These are phyloP conservation scores for Euclidia mi DNA, from an alignment of 2,888 invertebrate genomes.

Conservation along the genomic window DNA sequence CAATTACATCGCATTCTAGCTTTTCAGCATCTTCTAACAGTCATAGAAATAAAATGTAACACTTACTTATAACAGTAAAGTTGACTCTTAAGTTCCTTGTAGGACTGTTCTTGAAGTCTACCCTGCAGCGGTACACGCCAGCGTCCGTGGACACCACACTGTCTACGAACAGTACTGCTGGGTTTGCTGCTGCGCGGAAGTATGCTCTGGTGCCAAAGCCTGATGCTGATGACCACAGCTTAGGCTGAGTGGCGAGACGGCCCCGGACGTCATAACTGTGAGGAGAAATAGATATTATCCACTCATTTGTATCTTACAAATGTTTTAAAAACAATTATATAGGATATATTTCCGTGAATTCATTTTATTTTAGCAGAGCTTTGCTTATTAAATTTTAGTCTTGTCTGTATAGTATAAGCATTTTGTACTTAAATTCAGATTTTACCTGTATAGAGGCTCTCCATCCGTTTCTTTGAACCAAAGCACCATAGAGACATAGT, in stretches of 20 bases:
- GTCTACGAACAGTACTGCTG: conserved; percentile 94
- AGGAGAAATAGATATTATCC: conserved; percentile 3
- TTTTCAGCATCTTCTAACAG: too few relatives aligned
- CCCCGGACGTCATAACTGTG: conserved; percentile 94
- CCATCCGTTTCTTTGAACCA: too few relatives aligned
- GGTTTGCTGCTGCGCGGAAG: conserved; percentile 93
- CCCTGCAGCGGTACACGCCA: conserved; percentile 96
- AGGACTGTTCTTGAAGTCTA: conserved; percentile 97
- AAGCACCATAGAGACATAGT: too few relatives aligned
- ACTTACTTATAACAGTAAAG: conserved; percentile 97
- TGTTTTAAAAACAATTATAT: too few relatives aligned
- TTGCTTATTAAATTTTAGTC: too few relatives aligned
- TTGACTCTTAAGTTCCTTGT: conserved; percentile 96
- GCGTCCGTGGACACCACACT: conserved; percentile 93
- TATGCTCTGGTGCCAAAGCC: conserved; percentile 94
- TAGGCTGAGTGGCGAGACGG: conserved; percentile 92
- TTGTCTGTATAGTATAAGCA: too few relatives aligned
- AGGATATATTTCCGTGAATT: too few relatives aligned
- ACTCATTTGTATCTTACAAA: too few relatives aligned
- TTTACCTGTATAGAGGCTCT: too few relatives aligned
- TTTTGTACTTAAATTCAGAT: too few relatives aligned
- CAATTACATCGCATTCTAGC: too few relatives aligned
- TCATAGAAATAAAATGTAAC: neutral
- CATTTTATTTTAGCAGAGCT: too few relatives aligned
- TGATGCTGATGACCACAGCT: conserved; percentile 95